A percentile compares a stretch with the other conserved stretches of the same genome.
Conservation (phyloP, 2,888 invertebrate species). For the Zygogramma bicolorata region DNA sequence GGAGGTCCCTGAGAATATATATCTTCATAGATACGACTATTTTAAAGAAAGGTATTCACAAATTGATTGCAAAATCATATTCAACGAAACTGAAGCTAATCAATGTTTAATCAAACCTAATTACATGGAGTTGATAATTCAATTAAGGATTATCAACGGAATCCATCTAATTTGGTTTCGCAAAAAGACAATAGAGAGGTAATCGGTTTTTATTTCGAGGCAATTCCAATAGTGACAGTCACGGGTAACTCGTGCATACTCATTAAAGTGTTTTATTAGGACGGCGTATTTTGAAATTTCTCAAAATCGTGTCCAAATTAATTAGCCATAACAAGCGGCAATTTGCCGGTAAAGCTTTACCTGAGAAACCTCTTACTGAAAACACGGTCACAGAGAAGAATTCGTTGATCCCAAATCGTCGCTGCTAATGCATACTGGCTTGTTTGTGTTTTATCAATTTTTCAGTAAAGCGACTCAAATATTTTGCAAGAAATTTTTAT, state of each 20-base stretch:
- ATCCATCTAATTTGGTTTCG: constrained; percentile 31
- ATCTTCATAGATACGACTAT: too few species aligned
- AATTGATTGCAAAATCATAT: constrained; percentile 36
- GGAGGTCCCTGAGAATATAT: too few species aligned
- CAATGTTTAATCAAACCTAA: constrained; percentile 2
- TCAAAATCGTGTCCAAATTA: constrained; percentile 49
- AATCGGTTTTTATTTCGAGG: constrained; percentile 19
- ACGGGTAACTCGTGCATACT: constrained; percentile 45
- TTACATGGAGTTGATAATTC: constrained; percentile 10
- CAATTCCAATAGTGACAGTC: constrained; percentile 43
- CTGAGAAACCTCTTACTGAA: constrained; percentile 27
- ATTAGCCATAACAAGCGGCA: constrained; percentile 38
- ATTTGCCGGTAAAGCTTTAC: constrained; percentile 17
- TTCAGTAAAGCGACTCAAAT: too few species aligned
- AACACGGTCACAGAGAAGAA: constrained; percentile 7
- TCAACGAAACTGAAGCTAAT: neutral
- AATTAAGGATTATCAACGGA: constrained; percentile 31
- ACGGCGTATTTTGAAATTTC: constrained; percentile 43
- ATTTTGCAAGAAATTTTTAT: too few species aligned
- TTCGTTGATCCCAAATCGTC: neutral
- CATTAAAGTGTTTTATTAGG: constrained; percentile 47
- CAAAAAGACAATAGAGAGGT: constrained; percentile 39
- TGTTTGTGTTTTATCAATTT: too few species aligned
- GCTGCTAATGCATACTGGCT: too few species aligned
- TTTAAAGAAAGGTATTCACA: neutral